Base-by-base conservation (phyloP, 2,888 invertebrate genomes). In the Ceratothoa steindachneri region DNA sequence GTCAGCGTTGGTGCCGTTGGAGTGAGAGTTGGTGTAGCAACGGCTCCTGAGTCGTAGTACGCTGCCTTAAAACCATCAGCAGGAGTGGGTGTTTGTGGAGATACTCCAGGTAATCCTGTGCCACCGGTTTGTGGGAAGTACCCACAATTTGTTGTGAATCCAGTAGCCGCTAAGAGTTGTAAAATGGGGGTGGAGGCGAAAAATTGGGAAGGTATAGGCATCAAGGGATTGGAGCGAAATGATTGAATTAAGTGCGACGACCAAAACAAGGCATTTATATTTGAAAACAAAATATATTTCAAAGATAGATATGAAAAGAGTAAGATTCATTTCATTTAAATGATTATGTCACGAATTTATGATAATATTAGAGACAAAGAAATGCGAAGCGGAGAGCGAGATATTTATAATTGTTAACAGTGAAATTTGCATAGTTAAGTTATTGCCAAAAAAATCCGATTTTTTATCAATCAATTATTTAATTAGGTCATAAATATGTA, bases 1-100 rank as follows among this genome's bases (percentile, higher is more conserved):
- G 78, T 76, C 28, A 78, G 72, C 28, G 78, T 78, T 28, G 78
- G 78, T n/a, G 78, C 78, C 9, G 78, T 78, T 22, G 78, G 78
- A 9, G 78, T 78, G 67, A 78, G 73, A 19, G 78, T 78, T 19
- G 78, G 78, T 22, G 78, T 78, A 41, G 78, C 78, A 15, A 78
- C 78, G 60, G 78, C 78, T 60, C 78, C 78, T 31, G 78, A 75
- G 65, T 78, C 78, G 67, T 78, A 78, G 51, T 78, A 78, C 1
- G 75, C 73, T 15, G 78, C 78, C 67, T 78, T 78, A 72, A 78
- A 78, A 24, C 78, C 78, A 55, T 78, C 78, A 5, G 75, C 75
- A 9, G 75, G 78, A 2, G 78, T 78, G 30, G 78, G 78, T 7
- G 78, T 78, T 51, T 78, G 78, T 19, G 78, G 78, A 28, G 78